phyloP scores from a whole-genome alignment of 2,113 vertebrate genomes.

The Cairina moschata region DNA sequence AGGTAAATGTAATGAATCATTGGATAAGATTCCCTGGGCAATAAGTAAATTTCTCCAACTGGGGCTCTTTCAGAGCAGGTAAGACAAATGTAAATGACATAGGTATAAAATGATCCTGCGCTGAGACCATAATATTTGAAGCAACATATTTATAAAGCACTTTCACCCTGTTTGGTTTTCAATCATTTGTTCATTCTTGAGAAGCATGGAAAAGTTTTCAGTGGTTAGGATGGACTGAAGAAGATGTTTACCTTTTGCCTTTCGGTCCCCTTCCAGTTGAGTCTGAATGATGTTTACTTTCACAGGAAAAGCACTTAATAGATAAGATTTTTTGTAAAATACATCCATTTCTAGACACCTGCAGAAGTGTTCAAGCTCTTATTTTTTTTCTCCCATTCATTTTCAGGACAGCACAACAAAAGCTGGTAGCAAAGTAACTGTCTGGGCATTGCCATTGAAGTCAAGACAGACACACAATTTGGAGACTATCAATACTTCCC shows the following conservation, averaged over 20 bases:
- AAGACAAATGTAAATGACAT: background rate
- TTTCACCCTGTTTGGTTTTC: no score
- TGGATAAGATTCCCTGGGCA: background rate
- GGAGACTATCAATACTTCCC: background rate
- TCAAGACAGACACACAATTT: background rate
- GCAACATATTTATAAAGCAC: no score
- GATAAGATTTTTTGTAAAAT: background rate
- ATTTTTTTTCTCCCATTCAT: background rate
- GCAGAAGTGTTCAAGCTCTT: background rate
- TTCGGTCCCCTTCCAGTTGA: no score
- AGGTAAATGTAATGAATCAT: background rate
- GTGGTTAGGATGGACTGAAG: no score
- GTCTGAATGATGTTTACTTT: background rate
- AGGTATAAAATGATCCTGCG: background rate
- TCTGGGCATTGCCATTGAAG: background rate
- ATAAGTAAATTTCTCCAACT: background rate
- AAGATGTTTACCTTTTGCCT: no score
- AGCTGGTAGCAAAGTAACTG: background rate
- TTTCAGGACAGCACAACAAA: background rate
- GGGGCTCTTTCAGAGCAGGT: background rate
- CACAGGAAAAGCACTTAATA: background rate
- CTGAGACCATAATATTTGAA: no score
- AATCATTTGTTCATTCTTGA: no score
- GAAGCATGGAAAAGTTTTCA: no score
- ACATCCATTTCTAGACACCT: background rate